Percentiles rank a stretch among this genome's conserved stretches.
Conservation (phyloP, 2,888 invertebrate genomes). For the Tetragonisca angustula region DNA sequence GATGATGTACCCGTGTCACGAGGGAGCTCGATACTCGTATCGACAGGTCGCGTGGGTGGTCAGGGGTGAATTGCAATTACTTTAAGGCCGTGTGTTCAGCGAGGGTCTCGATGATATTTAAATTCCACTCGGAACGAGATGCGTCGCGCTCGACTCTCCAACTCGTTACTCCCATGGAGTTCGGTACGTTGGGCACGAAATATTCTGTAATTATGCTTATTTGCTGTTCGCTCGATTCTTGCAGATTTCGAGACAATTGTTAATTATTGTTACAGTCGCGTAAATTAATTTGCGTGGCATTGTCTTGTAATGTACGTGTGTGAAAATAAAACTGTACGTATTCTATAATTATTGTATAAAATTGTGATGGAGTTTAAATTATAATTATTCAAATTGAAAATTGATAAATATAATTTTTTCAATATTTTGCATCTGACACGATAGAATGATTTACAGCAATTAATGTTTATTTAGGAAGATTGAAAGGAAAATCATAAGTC, state of each 20-base stretch:
- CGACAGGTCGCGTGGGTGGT: constrained; percentile 45
- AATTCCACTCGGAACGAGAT: constrained; percentile 57
- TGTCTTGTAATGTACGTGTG: no score
- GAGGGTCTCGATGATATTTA: constrained; percentile 55
- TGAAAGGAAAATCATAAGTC: no score
- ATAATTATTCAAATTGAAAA: no score
- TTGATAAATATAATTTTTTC: no score
- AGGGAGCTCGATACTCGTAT: constrained; percentile 52
- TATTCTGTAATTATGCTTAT: not conserved
- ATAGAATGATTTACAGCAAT: no score
- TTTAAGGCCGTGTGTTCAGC: constrained; percentile 37
- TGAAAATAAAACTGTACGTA: no score
- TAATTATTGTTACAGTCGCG: not conserved
- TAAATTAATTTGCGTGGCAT: no score
- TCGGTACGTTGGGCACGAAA: not conserved
- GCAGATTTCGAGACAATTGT: not conserved
- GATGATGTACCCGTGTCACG: constrained; percentile 43
- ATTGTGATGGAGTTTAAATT: no score
- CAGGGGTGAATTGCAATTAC: constrained; percentile 61
- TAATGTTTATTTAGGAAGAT: no score
- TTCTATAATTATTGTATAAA: no score
- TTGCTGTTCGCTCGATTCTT: not conserved
- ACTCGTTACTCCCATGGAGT: constrained; percentile 37
- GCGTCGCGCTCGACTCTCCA: constrained; percentile 18
- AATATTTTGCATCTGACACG: no score